Evolutionary conservation across 1,140 invertebrate genomes (phyloP).

Genomic region (Scaptomyza graminum): DNA sequence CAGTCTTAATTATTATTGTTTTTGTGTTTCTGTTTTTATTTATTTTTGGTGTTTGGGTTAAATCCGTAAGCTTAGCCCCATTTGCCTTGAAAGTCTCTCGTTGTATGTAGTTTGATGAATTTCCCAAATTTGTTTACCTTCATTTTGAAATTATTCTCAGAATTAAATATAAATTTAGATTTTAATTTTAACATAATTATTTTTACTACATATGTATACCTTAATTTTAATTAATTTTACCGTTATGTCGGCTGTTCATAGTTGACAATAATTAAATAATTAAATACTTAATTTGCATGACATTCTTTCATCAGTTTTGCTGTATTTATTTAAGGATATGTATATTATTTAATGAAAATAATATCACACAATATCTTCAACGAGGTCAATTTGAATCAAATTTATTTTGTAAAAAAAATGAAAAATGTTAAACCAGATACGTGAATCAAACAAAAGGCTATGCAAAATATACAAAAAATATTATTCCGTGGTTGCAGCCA

Average conservation of each 20-base stretch:
- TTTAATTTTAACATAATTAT: too few relatives aligned
- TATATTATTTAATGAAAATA: background rate
- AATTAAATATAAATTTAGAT: too few relatives aligned
- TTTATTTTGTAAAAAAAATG: slow-evolving; percentile 27
- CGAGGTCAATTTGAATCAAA: slow-evolving; percentile 3
- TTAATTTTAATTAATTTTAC: too few relatives aligned
- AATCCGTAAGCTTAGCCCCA: slow-evolving; percentile 15
- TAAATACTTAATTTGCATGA: background rate
- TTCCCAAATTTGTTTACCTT: too few relatives aligned
- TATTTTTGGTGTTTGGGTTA: background rate
- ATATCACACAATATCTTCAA: slow-evolving; percentile 1
- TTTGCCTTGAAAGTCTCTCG: background rate
- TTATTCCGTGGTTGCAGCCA: slow-evolving; percentile 13
- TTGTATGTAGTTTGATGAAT: background rate
- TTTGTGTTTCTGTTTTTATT: background rate
- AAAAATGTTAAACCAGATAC: slow-evolving; percentile 5
- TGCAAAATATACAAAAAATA: slow-evolving; percentile 6
- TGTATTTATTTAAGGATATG: background rate
- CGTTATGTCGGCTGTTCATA: too few relatives aligned
- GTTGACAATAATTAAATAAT: too few relatives aligned
- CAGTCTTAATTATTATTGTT: slow-evolving; percentile 1
- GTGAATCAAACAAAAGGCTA: slow-evolving; percentile 11
- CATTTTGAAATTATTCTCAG: too few relatives aligned
- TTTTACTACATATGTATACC: too few relatives aligned
- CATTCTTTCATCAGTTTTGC: background rate